Evolutionary conservation across 2,888 invertebrate species (phyloP).

Genomic region (Lasioglossum villosulum): DNA sequence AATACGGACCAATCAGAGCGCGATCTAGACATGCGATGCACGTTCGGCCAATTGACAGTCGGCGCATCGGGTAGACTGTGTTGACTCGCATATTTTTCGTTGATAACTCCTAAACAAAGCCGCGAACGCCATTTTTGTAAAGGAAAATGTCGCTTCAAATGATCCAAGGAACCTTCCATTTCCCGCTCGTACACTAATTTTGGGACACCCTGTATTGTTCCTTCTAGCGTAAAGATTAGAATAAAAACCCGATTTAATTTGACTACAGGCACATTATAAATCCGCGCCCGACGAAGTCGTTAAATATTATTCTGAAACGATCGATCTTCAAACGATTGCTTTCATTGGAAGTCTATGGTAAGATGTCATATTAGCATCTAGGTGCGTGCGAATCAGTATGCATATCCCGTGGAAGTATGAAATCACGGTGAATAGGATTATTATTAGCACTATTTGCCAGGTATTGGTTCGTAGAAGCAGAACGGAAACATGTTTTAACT

Average conservation of each 20-base stretch:
- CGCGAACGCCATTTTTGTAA: no score
- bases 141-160: no score
- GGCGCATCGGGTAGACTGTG: no score
- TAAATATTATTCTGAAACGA: neutral
- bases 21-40: no score
- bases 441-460: constrained; percentile 69
- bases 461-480: constrained; percentile 41
- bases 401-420: constrained; percentile 34
- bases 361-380: constrained; percentile 38
- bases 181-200: no score
- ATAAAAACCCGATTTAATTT: neutral
- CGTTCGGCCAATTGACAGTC: no score
- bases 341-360: constrained; percentile 10
- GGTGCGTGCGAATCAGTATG: constrained; percentile 18
- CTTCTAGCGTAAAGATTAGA: neutral
- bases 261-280: neutral
- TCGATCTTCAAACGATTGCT: neutral
- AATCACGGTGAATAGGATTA: constrained; percentile 66
- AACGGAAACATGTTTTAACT: constrained; percentile 63
- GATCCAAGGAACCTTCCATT: no score
- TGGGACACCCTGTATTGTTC: no score
- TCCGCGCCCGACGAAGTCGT: neutral
- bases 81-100: no score
- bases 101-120: no score
- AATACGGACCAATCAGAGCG: no score